phyloP scores from a whole-genome alignment of 2,797 vertebrate genomes.

The Leptodactylus fallax region DNA sequence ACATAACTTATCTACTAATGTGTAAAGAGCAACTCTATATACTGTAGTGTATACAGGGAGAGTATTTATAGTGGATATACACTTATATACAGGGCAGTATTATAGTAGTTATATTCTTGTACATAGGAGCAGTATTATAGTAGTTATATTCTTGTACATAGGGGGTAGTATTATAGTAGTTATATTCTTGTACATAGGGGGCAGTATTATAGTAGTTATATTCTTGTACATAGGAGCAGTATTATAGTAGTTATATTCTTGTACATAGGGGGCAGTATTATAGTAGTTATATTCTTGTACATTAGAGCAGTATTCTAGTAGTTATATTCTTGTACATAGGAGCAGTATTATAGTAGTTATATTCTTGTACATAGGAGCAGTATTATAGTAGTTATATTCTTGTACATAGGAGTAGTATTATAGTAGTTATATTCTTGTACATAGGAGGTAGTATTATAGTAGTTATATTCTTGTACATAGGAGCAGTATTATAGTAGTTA shows the following conservation, averaged over 20 bases:
- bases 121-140: too few species aligned
- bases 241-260: constrained; percentile 2
- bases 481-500: constrained; percentile 10
- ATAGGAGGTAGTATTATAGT: background rate
- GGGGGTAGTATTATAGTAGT: too few species aligned
- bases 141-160: too few species aligned
- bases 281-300: constrained; percentile 6
- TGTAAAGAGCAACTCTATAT: too few species aligned
- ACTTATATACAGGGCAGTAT: too few species aligned
- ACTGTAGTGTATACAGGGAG: background rate
- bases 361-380: constrained; percentile 5
- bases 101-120: too few species aligned
- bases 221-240: background rate
- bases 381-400: background rate
- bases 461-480: background rate
- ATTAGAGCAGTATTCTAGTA: background rate
- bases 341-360: constrained; percentile 9
- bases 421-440: background rate
- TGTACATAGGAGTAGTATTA: too few species aligned
- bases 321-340: background rate
- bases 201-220: background rate
- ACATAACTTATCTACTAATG: too few species aligned
- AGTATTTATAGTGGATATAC: too few species aligned
- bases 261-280: background rate
- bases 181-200: too few species aligned